Evolutionary conservation across 2,888 invertebrate species (phyloP).

Genomic region (Platycnemis pennipes): DNA sequence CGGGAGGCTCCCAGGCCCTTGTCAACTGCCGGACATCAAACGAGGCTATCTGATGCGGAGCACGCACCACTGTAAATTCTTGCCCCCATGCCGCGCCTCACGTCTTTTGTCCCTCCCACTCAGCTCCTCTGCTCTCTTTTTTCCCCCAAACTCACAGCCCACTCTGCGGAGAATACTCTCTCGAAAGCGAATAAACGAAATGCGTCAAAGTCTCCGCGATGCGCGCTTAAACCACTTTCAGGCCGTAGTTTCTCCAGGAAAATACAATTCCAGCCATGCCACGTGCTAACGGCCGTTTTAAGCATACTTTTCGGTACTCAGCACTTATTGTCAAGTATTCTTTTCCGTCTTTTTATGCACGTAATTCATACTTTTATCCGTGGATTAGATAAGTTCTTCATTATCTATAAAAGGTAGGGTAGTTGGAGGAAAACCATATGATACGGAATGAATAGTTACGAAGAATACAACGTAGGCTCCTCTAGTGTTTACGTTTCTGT

Average conservation of each 20-base stretch:
- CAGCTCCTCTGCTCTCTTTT: background rate
- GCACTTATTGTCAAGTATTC: too few species aligned
- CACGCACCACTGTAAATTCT: constrained; percentile 41
- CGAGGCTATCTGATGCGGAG: constrained; percentile 42
- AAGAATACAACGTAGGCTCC: too few species aligned
- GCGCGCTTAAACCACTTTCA: background rate
- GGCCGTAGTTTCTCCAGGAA: background rate
- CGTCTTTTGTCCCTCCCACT: background rate
- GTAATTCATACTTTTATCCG: too few species aligned
- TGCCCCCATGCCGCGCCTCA: background rate
- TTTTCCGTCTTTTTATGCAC: too few species aligned
- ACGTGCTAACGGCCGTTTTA: too few species aligned
- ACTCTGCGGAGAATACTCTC: background rate
- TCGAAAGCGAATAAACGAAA: background rate
- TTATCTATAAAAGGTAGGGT: too few species aligned
- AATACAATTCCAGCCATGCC: background rate
- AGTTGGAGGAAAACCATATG: too few species aligned
- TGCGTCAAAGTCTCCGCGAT: background rate
- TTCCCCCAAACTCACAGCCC: background rate
- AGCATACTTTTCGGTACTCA: too few species aligned
- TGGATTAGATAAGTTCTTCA: too few species aligned
- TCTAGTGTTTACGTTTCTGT: too few species aligned
- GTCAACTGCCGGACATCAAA: constrained; percentile 42
- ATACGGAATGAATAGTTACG: too few species aligned
- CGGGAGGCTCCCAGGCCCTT: background rate